A percentile compares a stretch with the other conserved stretches of the same genome.
phyloP scores from a whole-genome alignment of 37 sponge, comb jelly and placozoan genomes.

The Theonella swinhoei region DNA sequence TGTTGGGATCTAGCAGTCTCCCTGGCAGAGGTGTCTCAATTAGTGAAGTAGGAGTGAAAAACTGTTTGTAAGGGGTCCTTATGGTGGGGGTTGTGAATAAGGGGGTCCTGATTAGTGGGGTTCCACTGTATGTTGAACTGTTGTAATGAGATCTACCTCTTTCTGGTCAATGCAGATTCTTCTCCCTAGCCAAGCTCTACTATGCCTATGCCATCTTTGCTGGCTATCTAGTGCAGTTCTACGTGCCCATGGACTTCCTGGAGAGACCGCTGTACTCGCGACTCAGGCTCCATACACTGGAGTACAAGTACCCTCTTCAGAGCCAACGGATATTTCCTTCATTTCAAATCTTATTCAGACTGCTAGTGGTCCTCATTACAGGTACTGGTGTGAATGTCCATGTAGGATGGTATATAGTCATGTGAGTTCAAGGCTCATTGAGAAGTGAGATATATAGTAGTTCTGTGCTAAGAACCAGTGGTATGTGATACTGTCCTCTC shows the following conservation, averaged over 20 bases:
- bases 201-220: slow-evolving; percentile 62
- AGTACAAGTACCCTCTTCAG: slow-evolving; percentile 10
- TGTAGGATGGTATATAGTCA: too few species aligned
- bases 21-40: too few species aligned
- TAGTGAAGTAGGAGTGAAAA: too few species aligned
- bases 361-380: slow-evolving; percentile 45
- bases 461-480: too few species aligned
- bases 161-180: slow-evolving; percentile 40
- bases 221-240: slow-evolving; percentile 73
- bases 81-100: not conserved
- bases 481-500: not conserved
- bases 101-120: not conserved
- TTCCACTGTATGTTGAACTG: not conserved
- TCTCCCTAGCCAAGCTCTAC: slow-evolving; percentile 63
- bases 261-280: slow-evolving; percentile 43
- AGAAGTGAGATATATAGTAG: too few species aligned
- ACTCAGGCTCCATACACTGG: slow-evolving; percentile 24
- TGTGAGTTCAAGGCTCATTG: too few species aligned
- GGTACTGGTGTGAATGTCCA: too few species aligned
- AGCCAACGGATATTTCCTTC: not conserved
- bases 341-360: slow-evolving; percentile 34
- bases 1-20: too few species aligned
- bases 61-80: not conserved
- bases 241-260: slow-evolving; percentile 84
- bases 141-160: not conserved